Evolutionary conservation across 2,797 vertebrate species (phyloP).

Genomic region (Enteromius paludinosus): DNA sequence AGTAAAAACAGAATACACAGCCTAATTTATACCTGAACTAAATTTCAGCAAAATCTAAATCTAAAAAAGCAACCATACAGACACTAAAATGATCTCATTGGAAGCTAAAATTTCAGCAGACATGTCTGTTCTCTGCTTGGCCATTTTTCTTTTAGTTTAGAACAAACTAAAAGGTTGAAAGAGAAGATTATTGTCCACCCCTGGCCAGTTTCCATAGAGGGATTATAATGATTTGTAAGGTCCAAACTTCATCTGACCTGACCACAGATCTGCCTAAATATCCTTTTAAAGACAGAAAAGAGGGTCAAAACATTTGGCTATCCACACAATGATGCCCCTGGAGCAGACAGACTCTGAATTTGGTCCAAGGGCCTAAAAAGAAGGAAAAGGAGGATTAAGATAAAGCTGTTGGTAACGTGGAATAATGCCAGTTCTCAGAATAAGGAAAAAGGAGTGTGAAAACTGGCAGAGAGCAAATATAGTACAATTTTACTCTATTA

Average conservation of each 20-base stretch:
- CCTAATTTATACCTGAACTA: neutral
- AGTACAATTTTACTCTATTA: neutral
- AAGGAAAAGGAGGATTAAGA: constrained; percentile 30
- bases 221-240: constrained; percentile 4
- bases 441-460: constrained; percentile 11
- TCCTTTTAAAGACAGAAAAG: constrained; percentile 13
- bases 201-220: constrained; percentile 2
- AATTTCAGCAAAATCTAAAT: neutral
- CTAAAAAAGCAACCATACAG: neutral
- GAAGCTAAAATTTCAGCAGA: constrained; percentile 2
- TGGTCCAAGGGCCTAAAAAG: neutral
- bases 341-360: constrained; percentile 1
- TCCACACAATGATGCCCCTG: neutral
- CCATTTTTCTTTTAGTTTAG: neutral
- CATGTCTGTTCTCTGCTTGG: neutral
- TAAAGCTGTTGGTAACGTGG: constrained; percentile 15
- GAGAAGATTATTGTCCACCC: neutral
- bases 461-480: neutral
- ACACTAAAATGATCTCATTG: neutral
- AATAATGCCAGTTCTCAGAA: constrained; percentile 5
- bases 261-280: neutral
- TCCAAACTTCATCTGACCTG: neutral
- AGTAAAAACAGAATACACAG: neutral
- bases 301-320: neutral
- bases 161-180: neutral